Evolutionary conservation across 2,797 vertebrate species (phyloP), one percentile per base, ranked within the genome.

Genomic region (Enteromius thamalakanensis): DNA sequence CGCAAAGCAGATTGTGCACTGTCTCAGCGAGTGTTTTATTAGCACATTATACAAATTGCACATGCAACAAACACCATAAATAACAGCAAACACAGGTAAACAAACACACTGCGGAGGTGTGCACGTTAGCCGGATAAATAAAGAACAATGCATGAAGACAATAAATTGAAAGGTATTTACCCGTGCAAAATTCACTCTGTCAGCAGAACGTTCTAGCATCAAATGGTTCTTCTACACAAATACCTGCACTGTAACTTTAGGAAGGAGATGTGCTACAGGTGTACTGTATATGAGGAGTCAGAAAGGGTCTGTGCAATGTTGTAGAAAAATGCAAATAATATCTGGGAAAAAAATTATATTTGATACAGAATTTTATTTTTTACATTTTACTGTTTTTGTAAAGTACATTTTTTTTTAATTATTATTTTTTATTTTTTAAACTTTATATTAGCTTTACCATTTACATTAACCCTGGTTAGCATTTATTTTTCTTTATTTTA

Each of bases 1-100:
- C 77, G 71, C 72, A 81, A 72, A 79, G 81, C 84, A 87, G 86
- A 86, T 80, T 83, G 79, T 37, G 62, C 80, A 78, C 29, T 77
- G 81, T 85, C 86, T 81, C 79, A 58, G 37, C 67, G 32, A 45
- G 32, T 86, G 85, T 76, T 88, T 88, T 87, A 88, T 85, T 86
- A 86, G 85, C 83, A 85, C 81, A 89, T 87, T 87, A 87, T 88
- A 87, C 86, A 88, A 89, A 88, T 89, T 86, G 83, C 83, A 84
- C 81, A 77, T 71, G 85, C 86, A 84, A 67, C 80, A 87, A 87
- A 87, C 74, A 51, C 81, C 80, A 64, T 85, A 86, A 89, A 89
- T 87, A 87, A 76, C 75, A 21, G 51, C 42, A 45, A 87, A 82
- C 69, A 83, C 75, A 69, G 68, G 82, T 87, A 87, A 88, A 86